A percentile compares a stretch with the other conserved stretches of the same genome.
These are phyloP conservation scores for Lepus europaeus DNA, from an alignment of 2,113 vertebrate species.

Conservation along the genomic window DNA sequence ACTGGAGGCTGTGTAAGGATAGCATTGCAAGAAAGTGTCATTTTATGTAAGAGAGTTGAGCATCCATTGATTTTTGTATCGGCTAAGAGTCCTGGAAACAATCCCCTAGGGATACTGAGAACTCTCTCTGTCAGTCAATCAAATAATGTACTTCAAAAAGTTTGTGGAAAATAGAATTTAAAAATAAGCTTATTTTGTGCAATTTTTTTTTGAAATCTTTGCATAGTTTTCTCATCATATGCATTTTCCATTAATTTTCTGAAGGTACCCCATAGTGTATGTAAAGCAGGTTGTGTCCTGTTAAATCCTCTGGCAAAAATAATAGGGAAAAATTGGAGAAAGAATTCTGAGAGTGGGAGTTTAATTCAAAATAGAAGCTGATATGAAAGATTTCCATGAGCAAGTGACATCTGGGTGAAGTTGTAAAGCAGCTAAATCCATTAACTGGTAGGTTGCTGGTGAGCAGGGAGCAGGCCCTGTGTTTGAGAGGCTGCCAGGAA, in stretches of 20 bases:
- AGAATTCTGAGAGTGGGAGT: neutral
- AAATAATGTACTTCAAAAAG: no score
- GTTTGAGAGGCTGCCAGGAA: neutral
- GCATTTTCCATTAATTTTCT: no score
- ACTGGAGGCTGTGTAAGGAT: neutral
- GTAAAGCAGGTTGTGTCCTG: neutral
- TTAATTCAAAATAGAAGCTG: neutral
- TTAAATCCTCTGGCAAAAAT: neutral
- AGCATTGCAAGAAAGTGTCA: neutral
- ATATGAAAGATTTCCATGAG: neutral
- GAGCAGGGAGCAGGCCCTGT: accelerated
- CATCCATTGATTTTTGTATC: neutral
- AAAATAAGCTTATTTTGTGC: no score
- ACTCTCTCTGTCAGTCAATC: no score
- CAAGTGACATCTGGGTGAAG: neutral
- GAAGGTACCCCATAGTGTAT: neutral
- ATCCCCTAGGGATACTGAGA: neutral
- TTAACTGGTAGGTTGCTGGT: neutral
- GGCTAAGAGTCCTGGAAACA: neutral
- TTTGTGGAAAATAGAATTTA: no score
- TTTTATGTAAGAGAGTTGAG: neutral
- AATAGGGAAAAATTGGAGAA: neutral
- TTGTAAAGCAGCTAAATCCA: neutral
- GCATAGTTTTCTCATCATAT: no score
- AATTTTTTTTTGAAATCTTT: no score